A percentile compares a stretch with the other conserved stretches of the same genome.
phyloP scores from a whole-genome alignment of 2,797 vertebrate species.

The Rousettus madagascariensis region DNA sequence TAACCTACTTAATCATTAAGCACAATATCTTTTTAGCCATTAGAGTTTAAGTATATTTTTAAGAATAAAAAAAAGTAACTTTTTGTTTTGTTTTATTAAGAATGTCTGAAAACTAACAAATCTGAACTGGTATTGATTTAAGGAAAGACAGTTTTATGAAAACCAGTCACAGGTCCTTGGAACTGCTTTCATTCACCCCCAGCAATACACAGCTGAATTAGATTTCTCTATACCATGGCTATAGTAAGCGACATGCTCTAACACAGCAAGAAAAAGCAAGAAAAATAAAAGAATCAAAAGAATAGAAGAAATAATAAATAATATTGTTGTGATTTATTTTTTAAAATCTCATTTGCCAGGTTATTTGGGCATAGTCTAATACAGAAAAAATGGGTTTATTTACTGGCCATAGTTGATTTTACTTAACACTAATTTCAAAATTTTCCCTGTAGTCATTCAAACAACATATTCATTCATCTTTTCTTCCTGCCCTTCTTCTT shows the following conservation, averaged over 20 bases:
- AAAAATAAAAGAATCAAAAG: neutral
- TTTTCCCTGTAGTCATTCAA: neutral
- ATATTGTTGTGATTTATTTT: neutral
- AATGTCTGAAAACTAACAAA: neutral
- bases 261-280: neutral
- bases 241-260: neutral
- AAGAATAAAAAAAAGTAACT: neutral
- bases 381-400: neutral
- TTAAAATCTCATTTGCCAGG: neutral
- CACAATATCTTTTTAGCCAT: neutral
- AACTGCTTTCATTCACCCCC: neutral
- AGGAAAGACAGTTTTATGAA: slow-evolving; percentile 24
- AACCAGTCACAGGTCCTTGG: neutral
- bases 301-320: neutral
- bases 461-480: neutral
- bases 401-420: neutral
- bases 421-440: neutral
- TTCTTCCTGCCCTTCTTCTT: neutral
- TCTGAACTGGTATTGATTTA: slow-evolving; percentile 14
- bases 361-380: neutral
- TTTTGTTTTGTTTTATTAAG: neutral
- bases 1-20: neutral
- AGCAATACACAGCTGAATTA: neutral
- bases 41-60: slow-evolving; percentile 20
- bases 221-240: neutral